phyloP scores from a whole-genome alignment of 1,140 invertebrate genomes.

The Tetranychus urticae region DNA sequence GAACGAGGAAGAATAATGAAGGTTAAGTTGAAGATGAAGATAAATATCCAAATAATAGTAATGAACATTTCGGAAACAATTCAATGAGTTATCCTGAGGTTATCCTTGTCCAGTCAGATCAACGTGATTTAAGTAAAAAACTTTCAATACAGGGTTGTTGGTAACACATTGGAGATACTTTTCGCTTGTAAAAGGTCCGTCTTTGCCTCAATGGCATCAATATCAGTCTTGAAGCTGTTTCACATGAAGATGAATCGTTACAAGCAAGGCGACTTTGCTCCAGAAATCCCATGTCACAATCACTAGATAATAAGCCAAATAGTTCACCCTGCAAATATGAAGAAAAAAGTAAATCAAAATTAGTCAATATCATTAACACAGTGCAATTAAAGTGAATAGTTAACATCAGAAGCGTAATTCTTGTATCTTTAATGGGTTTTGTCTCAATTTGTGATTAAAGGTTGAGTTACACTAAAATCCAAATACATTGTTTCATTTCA shows the following conservation, averaged over 20 bases:
- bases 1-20: no score
- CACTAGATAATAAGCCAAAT: constrained; percentile 6
- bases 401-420: no score
- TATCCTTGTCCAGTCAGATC: no score
- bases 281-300: constrained; percentile 12
- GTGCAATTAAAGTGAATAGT: no score
- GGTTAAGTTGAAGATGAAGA: no score
- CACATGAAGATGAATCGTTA: constrained; percentile 6
- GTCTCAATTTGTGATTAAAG: no score
- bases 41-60: no score
- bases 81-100: no score
- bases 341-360: background rate
- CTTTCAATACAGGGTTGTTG: background rate
- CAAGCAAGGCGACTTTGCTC: constrained; percentile 9
- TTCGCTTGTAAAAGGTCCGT: constrained; percentile 12
- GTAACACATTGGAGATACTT: constrained; percentile 5
- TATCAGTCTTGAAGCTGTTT: constrained; percentile 7
- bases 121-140: background rate
- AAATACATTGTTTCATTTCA: no score
- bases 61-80: no score
- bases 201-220: constrained; percentile 6
- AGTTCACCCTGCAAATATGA: constrained; percentile 7
- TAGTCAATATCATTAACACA: background rate
- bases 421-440: no score
- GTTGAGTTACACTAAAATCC: no score